Conservation (phyloP, 2,888 invertebrate genomes). For the Brachyopa scutellaris region DNA sequence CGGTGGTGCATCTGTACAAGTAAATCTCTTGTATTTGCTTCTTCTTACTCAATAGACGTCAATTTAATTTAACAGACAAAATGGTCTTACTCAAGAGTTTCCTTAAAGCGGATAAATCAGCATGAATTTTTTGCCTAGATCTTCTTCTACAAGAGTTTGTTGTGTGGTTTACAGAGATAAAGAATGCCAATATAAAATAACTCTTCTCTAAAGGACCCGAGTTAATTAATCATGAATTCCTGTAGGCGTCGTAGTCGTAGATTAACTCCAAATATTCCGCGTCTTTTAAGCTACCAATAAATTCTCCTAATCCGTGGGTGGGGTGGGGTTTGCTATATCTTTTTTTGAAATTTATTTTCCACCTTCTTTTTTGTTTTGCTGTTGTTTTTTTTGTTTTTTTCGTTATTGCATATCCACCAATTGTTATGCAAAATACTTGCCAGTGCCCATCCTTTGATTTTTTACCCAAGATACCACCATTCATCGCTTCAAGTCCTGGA, state of each 20-base stretch:
- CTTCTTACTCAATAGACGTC: no score
- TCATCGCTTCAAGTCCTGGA: constrained; percentile 15
- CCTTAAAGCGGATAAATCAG: no score
- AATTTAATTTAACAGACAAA: no score
- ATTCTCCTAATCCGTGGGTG: constrained; percentile 57
- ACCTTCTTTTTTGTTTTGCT: constrained; percentile 1
- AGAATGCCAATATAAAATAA: no score
- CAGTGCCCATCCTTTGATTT: constrained; percentile 49
- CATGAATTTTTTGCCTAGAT: no score
- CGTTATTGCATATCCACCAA: not conserved
- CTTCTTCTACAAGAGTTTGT: no score
- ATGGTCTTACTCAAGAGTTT: no score
- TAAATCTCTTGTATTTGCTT: no score
- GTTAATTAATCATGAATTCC: no score
- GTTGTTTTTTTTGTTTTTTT: not conserved
- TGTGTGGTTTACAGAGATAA: no score
- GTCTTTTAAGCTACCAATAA: constrained; percentile 12
- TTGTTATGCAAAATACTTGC: constrained; percentile 35
- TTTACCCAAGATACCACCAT: constrained; percentile 7
- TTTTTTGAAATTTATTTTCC: constrained; percentile 56
- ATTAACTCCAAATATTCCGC: not conserved
- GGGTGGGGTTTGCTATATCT: constrained; percentile 43
- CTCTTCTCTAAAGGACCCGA: no score
- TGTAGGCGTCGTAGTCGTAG: not conserved
- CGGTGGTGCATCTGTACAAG: no score